phyloP scores from a whole-genome alignment of 1,140 invertebrate genomes.

The Wasmannia auropunctata region DNA sequence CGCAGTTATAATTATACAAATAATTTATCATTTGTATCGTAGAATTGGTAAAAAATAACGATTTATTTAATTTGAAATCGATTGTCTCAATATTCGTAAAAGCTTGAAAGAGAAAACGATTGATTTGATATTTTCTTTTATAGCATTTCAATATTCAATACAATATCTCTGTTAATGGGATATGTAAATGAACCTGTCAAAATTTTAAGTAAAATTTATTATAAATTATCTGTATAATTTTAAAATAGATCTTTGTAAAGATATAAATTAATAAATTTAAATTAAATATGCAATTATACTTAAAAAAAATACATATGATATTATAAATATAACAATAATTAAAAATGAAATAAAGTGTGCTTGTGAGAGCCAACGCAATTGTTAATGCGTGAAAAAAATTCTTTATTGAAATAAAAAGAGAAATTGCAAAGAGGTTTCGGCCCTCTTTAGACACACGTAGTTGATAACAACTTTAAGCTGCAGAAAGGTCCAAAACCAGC shows the following conservation, averaged over 20 bases:
- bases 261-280: not conserved
- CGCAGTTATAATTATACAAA: too few relatives aligned
- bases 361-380: too few relatives aligned
- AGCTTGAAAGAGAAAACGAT: too few relatives aligned
- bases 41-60: not conserved
- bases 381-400: too few relatives aligned
- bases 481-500: too few relatives aligned
- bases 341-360: too few relatives aligned
- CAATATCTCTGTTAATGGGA: not conserved
- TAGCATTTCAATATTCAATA: not conserved
- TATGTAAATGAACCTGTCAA: too few relatives aligned
- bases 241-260: not conserved
- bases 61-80: not conserved
- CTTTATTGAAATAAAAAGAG: too few relatives aligned
- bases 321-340: not conserved
- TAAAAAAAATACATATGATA: not conserved
- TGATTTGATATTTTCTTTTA: not conserved
- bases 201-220: not conserved
- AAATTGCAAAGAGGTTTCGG: too few relatives aligned
- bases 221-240: not conserved
- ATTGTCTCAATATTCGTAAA: not conserved
- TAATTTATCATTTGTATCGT: too few relatives aligned
- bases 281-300: not conserved
- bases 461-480: too few relatives aligned
- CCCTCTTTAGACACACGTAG: too few relatives aligned